Evolutionary conservation across 2,113 vertebrate species (phyloP).

Genomic region (Podocnemis expansa): DNA sequence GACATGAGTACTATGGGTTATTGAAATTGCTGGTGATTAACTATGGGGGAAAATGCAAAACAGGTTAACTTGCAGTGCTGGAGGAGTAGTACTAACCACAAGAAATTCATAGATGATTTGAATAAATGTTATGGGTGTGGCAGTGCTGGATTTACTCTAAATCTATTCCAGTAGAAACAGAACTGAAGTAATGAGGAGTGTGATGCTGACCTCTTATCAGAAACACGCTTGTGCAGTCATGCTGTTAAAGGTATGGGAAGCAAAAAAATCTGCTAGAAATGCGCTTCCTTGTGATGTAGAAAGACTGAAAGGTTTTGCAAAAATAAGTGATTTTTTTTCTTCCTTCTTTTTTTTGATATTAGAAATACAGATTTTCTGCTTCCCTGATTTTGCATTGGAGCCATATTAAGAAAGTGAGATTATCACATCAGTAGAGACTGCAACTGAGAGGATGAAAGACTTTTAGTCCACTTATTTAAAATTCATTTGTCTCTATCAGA

Average conservation of each 20-base stretch:
- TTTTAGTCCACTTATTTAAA: neutral
- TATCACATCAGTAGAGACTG: neutral
- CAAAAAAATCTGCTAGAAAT: neutral
- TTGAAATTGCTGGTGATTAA: neutral
- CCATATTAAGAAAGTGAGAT: neutral
- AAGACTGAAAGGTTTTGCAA: neutral
- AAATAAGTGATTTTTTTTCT: neutral
- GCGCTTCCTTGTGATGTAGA: neutral
- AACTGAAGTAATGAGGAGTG: fast-evolving
- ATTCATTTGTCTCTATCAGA: neutral
- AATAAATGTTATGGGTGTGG: neutral
- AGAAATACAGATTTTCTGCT: neutral
- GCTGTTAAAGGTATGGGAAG: neutral
- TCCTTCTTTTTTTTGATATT: neutral
- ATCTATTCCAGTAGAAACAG: neutral
- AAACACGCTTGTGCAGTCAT: neutral
- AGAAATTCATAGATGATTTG: neutral
- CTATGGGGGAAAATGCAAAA: neutral
- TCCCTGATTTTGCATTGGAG: neutral
- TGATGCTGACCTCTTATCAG: neutral
- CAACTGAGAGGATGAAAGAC: neutral
- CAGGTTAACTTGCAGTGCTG: neutral
- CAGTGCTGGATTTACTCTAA: fast-evolving
- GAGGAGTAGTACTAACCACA: neutral
- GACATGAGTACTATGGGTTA: neutral